Conservation (phyloP, 2,888 invertebrate genomes). For the Dugesia japonica region DNA sequence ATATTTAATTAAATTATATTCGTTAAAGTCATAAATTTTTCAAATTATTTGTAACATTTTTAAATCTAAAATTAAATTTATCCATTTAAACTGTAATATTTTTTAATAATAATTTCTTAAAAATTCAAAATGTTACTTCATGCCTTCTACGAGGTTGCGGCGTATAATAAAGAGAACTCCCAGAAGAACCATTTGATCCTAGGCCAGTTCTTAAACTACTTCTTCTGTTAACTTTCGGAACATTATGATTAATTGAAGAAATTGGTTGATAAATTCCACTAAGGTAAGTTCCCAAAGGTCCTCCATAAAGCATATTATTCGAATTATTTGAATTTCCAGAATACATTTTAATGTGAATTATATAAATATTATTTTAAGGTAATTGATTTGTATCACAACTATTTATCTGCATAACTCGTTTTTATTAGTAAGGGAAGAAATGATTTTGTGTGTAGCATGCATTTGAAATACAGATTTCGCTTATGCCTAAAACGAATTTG, state of each 20-base stretch:
- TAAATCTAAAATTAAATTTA: too few species aligned
- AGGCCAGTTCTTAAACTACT: slow-evolving; percentile 7
- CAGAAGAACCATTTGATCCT: background rate
- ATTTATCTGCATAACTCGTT: background rate
- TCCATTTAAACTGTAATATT: too few species aligned
- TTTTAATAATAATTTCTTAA: too few species aligned
- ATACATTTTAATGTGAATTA: background rate
- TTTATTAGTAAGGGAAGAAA: background rate
- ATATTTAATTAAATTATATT: too few species aligned
- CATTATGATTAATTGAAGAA: background rate
- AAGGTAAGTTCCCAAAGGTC: slow-evolving; percentile 29
- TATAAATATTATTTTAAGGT: background rate
- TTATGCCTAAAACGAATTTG: too few species aligned
- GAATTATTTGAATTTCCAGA: slow-evolving; percentile 2
- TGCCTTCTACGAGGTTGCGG: slow-evolving; percentile 28
- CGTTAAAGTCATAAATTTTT: too few species aligned
- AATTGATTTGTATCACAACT: background rate
- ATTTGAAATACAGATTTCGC: too few species aligned
- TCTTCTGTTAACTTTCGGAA: background rate
- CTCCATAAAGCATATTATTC: slow-evolving; percentile 30
- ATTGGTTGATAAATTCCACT: slow-evolving; percentile 29
- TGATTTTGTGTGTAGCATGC: background rate
- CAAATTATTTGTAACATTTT: too few species aligned
- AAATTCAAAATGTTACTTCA: slow-evolving; percentile 20
- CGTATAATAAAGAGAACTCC: background rate